phyloP scores from a whole-genome alignment of 2,888 invertebrate genomes.

The Tribolium freemani region DNA sequence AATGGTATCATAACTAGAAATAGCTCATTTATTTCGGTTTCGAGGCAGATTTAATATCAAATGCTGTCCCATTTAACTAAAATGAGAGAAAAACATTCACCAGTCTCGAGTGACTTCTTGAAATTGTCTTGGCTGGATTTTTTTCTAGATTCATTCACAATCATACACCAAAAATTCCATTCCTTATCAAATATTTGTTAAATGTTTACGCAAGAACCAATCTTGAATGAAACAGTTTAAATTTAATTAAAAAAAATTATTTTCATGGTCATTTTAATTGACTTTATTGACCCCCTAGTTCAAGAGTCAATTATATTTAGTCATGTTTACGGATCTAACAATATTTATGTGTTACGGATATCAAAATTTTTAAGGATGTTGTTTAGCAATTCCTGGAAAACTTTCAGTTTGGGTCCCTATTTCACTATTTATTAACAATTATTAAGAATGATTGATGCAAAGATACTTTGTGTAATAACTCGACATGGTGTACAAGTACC shows the following conservation, averaged over 20 bases:
- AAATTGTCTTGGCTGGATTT: neutral
- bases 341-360: neutral
- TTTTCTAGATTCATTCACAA: neutral
- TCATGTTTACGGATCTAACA: conserved; percentile 24
- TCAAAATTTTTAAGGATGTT: neutral
- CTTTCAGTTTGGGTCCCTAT: neutral
- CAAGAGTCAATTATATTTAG: conserved; percentile 28
- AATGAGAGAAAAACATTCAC: too few species aligned
- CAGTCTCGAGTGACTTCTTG: neutral
- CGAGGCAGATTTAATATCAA: neutral
- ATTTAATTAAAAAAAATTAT: conserved; percentile 20
- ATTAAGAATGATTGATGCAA: neutral
- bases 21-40: neutral
- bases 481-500: neutral
- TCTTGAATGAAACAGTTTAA: conserved; percentile 23
- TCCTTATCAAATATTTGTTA: neutral
- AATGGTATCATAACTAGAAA: neutral
- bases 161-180: neutral
- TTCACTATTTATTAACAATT: neutral
- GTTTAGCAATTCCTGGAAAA: neutral
- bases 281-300: conserved; percentile 25
- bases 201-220: neutral
- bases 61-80: too few species aligned
- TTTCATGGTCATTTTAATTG: conserved; percentile 34
- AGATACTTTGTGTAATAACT: neutral